Base-by-base conservation (phyloP, 2,797 vertebrate species). In the Pangasius djambal region DNA sequence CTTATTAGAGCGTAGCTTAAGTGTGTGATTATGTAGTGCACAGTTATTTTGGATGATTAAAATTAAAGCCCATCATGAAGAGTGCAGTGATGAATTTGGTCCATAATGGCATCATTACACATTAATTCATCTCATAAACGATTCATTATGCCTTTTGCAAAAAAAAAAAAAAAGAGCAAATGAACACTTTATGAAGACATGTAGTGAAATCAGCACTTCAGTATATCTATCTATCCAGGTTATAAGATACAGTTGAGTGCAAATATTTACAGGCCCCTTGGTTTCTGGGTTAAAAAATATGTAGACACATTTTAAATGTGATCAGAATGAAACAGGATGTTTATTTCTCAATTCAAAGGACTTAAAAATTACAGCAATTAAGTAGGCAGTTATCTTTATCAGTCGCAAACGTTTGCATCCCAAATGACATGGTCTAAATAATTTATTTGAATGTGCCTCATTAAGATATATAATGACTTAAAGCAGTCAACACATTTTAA, bases 1-100 rank as follows among this genome's bases (percentile, higher is more conserved):
- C 20, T 83, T 65, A 87, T 63, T 89, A 55, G 22, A 22, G 16
- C 61, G 20, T 34, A 63, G 65, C 83, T 63, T 86, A 65, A 40
- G 67, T 55, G 59, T 1, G 18, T 63, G 85, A 72, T 82, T 72
- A 81, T 65, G 59, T 34, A 72, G 65, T 34, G 40, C 9, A 3
- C 16, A 40, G 85, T 89, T 86, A 63, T 89, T 89, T 89, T 25
- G 50, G 40, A 20, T 61, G 84, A 86, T 79, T 77, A 81, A 67
- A 89, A 86, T 87, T 25, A 89, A 87, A 50, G 84, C 22, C 34
- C 40, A 63, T 87, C 34, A 65, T 63, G 34, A 81, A 72, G 31
- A 83, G 10, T 59, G 20, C 40, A 18, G 20, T 86, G 52, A 86
- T 86, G 77, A 83, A 82, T 83, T 65, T 31, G 63, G 25, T 81